phyloP scores from a whole-genome alignment of 2,113 vertebrate genomes.

The Scopus umbretta region DNA sequence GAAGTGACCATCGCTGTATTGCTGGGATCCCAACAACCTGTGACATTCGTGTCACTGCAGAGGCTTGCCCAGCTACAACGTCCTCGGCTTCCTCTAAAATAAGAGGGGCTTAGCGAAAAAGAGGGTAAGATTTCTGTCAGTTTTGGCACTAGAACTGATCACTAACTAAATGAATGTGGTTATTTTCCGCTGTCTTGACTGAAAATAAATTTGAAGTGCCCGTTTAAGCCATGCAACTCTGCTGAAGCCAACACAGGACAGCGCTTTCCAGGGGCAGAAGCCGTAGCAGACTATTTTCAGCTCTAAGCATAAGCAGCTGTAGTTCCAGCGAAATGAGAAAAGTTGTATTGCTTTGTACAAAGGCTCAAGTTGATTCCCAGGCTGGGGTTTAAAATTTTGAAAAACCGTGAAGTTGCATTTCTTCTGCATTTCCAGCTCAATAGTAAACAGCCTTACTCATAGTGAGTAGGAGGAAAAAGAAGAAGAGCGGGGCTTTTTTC shows the following conservation, averaged over 20 bases:
- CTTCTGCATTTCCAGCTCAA: not conserved
- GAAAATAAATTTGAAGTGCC: not conserved
- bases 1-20: not conserved
- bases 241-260: not conserved
- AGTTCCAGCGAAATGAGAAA: not conserved
- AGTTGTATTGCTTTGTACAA: not conserved
- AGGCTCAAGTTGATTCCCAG: not conserved
- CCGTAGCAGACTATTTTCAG: not conserved
- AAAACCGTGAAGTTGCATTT: not conserved
- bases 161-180: not conserved
- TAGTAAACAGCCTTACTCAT: not conserved
- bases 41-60: not conserved
- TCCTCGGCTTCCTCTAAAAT: not conserved
- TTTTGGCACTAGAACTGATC: not conserved
- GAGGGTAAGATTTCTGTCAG: not conserved
- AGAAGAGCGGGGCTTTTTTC: not conserved
- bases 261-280: not conserved
- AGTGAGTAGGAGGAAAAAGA: not conserved
- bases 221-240: not conserved
- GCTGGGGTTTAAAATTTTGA: not conserved
- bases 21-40: not conserved
- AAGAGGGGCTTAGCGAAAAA: not conserved
- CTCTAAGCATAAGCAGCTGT: not conserved
- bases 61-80: not conserved
- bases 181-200: not conserved